phyloP scores from a whole-genome alignment of 2,888 invertebrate species.

The Drosophila falleni region DNA sequence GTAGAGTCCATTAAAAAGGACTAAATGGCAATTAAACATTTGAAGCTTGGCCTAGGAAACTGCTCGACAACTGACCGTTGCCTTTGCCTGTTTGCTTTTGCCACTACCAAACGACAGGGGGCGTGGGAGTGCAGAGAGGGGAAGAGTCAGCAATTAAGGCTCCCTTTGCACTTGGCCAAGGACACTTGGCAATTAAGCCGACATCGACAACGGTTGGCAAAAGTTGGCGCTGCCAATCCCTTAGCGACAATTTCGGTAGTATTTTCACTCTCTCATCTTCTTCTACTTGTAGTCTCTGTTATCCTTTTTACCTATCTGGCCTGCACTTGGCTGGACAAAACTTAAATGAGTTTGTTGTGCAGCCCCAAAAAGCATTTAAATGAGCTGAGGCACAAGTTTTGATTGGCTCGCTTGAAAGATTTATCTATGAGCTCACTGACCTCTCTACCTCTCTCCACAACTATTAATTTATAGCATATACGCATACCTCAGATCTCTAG shows the following conservation, averaged over 20 bases:
- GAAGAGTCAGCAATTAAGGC: slow-evolving; percentile 70
- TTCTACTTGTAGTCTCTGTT: slow-evolving; percentile 20
- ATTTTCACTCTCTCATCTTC: slow-evolving; percentile 1
- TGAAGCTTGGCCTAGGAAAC: slow-evolving; percentile 59
- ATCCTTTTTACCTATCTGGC: slow-evolving; percentile 76
- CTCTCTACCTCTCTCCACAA: slow-evolving; percentile 2
- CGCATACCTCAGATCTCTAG: slow-evolving; percentile 40
- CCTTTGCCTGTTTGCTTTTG: slow-evolving; percentile 18
- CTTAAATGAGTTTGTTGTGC: slow-evolving; percentile 73
- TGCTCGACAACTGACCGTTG: slow-evolving; percentile 48
- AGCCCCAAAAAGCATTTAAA: slow-evolving; percentile 65
- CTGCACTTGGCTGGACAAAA: slow-evolving; percentile 44
- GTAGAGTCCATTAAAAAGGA: slow-evolving; percentile 82
- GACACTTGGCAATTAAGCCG: slow-evolving; percentile 79
- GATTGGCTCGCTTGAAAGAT: slow-evolving; percentile 71
- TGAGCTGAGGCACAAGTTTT: slow-evolving; percentile 67
- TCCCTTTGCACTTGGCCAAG: slow-evolving; percentile 74
- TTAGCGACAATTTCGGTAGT: slow-evolving; percentile 62
- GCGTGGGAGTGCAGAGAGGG: slow-evolving; percentile 1
- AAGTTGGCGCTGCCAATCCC: slow-evolving; percentile 72
- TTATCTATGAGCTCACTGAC: slow-evolving; percentile 49
- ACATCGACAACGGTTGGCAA: slow-evolving; percentile 56
- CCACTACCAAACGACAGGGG: not conserved
- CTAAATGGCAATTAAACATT: slow-evolving; percentile 84
- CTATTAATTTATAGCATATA: slow-evolving; percentile 26